Conservation (phyloP, 2,888 invertebrate genomes). For the Nowickia ferox region DNA sequence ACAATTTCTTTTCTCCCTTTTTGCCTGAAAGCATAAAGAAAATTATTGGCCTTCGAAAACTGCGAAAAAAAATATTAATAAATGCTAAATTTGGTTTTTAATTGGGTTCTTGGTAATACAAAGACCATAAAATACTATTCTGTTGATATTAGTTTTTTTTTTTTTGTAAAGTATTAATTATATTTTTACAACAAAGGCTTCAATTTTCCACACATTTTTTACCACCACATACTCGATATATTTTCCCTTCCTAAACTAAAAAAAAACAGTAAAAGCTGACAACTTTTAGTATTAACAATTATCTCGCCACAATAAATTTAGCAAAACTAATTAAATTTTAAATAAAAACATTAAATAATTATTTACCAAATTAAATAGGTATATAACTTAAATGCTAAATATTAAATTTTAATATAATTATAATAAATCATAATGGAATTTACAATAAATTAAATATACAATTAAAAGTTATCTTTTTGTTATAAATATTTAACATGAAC, state of each 20-base stretch:
- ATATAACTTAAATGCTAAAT: background rate
- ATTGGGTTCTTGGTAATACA: too few species aligned
- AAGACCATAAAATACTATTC: too few species aligned
- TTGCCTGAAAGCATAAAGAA: too few species aligned
- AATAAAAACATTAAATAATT: constrained; percentile 20
- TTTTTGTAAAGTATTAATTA: too few species aligned
- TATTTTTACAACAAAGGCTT: background rate
- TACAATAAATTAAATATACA: constrained; percentile 18
- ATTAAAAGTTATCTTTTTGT: constrained; percentile 36
- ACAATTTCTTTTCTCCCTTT: too few species aligned
- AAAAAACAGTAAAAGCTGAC: background rate
- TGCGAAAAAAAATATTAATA: too few species aligned
- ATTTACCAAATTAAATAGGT: background rate
- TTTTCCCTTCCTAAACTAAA: background rate
- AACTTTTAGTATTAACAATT: background rate
- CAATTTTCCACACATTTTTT: background rate
- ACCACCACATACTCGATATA: background rate
- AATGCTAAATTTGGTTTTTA: too few species aligned
- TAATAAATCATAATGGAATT: background rate
- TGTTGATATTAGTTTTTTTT: too few species aligned
- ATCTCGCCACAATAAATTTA: background rate
- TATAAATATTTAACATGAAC: constrained; percentile 20
- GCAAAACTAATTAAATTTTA: constrained; percentile 4
- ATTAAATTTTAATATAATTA: constrained; percentile 24
- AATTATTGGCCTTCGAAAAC: too few species aligned